Evolutionary conservation across 2,888 invertebrate species (phyloP).

Genomic region (Synergus umbraculus): DNA sequence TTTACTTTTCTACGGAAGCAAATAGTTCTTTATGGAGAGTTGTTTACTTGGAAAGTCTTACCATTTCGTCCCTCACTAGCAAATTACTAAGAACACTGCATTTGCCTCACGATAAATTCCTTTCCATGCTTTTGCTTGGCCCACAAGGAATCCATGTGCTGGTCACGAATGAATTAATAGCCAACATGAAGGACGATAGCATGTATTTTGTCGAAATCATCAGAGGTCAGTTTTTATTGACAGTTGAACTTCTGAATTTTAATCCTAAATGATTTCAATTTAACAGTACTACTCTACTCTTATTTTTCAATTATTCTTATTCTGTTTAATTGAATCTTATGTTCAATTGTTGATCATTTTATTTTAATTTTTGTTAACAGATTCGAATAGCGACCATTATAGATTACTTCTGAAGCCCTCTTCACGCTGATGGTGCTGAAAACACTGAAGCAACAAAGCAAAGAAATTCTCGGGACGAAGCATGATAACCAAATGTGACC

Average conservation of each 20-base stretch:
- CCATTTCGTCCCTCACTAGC: constrained; percentile 67
- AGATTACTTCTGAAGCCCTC: constrained; percentile 71
- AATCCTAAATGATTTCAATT: background rate
- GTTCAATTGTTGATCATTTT: constrained; percentile 1
- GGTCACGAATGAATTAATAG: constrained; percentile 91
- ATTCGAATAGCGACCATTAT: constrained; percentile 70
- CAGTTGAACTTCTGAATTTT: background rate
- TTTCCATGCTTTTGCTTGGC: constrained; percentile 85
- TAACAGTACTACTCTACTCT: background rate
- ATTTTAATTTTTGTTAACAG: constrained; percentile 55
- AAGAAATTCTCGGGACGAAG: background rate
- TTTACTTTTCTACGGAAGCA: constrained; percentile 88
- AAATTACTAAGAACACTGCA: constrained; percentile 73
- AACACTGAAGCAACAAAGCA: constrained; percentile 21
- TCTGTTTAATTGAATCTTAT: background rate
- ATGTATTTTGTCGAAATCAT: constrained; percentile 83
- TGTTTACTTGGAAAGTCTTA: constrained; percentile 82
- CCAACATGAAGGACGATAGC: constrained; percentile 89
- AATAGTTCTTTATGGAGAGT: constrained; percentile 85
- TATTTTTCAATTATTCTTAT: constrained; percentile 25
- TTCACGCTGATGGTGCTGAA: constrained; percentile 54
- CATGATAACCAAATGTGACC: constrained; percentile 1
- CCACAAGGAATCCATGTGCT: constrained; percentile 91
- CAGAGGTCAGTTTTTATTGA: constrained; percentile 73
- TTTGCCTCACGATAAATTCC: constrained; percentile 69